Evolutionary conservation across 2,888 invertebrate species (phyloP).

Genomic region (Drosophila mercatorum): DNA sequence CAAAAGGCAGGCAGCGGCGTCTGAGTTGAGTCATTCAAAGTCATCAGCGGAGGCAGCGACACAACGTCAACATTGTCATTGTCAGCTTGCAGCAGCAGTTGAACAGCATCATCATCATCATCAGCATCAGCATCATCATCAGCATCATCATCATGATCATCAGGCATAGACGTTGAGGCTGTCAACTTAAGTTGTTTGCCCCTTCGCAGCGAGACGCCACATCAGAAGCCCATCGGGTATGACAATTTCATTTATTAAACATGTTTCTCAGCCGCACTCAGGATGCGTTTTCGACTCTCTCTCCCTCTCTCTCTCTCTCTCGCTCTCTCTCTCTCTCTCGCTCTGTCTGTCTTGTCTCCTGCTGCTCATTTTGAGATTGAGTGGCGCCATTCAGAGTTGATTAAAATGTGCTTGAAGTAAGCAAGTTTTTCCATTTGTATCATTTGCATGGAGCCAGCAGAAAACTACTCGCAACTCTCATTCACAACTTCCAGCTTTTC

Average conservation of each 20-base stretch:
- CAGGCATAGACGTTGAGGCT: slow-evolving; percentile 25
- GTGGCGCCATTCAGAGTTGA: slow-evolving; percentile 25
- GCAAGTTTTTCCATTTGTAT: slow-evolving; percentile 10
- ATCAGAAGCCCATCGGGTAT: slow-evolving; percentile 58
- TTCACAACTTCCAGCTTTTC: no score
- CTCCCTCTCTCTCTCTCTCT: neutral
- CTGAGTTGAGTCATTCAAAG: slow-evolving; percentile 68
- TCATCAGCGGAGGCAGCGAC: slow-evolving; percentile 58
- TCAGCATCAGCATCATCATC: slow-evolving; percentile 2
- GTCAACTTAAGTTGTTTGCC: slow-evolving; percentile 38
- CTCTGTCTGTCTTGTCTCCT: neutral
- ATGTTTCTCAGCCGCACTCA: slow-evolving; percentile 55
- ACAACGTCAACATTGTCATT: slow-evolving; percentile 61
- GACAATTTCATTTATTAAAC: slow-evolving; percentile 77
- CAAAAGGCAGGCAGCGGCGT: neutral
- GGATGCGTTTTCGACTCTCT: slow-evolving; percentile 28
- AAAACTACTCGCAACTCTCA: no score
- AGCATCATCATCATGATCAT: slow-evolving; percentile 10
- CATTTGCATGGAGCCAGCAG: no score
- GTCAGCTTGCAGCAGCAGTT: slow-evolving; percentile 43
- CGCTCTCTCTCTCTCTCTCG: no score
- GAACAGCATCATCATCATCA: neutral
- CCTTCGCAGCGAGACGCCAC: slow-evolving; percentile 15
- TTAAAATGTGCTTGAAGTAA: slow-evolving; percentile 27
- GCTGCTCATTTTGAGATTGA: slow-evolving; percentile 34